Evolutionary conservation across 2,113 vertebrate species (phyloP).

Genomic region (Penelope pileata): DNA sequence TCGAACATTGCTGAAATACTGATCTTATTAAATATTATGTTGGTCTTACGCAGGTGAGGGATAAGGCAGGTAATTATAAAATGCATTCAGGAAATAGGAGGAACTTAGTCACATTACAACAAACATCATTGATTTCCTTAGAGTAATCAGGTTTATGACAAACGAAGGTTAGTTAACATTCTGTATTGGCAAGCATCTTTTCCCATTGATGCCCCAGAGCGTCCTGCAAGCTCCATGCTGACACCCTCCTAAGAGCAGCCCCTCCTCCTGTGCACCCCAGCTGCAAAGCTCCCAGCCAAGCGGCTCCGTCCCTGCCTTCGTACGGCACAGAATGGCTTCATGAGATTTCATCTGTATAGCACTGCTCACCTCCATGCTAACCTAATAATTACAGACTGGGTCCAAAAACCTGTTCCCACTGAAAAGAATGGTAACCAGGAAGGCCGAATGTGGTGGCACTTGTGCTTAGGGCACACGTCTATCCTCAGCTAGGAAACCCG

Average conservation of each 20-base stretch:
- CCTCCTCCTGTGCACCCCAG: background rate
- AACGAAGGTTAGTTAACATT: constrained; percentile 16
- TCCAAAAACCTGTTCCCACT: background rate
- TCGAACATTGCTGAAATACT: background rate
- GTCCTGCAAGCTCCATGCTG: background rate
- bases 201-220: background rate
- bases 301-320: background rate
- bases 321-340: background rate
- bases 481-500: background rate
- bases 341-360: background rate
- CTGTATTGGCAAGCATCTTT: background rate
- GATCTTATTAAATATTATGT: background rate
- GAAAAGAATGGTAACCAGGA: background rate
- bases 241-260: background rate
- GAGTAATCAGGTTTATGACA: background rate
- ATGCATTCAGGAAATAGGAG: background rate
- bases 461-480: rapidly evolving
- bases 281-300: background rate
- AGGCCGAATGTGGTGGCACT: rapidly evolving
- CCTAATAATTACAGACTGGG: background rate
- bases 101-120: background rate
- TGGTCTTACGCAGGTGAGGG: background rate
- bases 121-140: background rate
- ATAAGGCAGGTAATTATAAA: background rate
- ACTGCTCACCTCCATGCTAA: background rate